Evolutionary conservation across 2,888 invertebrate genomes (phyloP).

Genomic region (Mythimna loreyi): DNA sequence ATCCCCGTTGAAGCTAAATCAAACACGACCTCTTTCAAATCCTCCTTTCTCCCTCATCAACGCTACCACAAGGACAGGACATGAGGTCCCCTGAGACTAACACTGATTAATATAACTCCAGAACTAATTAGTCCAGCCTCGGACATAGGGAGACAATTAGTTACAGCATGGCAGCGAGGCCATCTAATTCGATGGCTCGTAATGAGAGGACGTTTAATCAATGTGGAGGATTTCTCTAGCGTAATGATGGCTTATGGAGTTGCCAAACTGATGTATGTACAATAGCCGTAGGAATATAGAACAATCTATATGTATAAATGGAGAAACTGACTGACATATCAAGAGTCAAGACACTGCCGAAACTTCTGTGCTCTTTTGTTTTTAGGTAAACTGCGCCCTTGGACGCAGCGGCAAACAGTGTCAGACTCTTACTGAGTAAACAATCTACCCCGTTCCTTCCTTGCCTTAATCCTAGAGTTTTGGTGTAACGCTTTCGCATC

Average conservation of each 20-base stretch:
- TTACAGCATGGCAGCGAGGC: constrained; percentile 34
- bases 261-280: background rate
- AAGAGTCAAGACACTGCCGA: too few species aligned
- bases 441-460: too few species aligned
- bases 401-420: too few species aligned
- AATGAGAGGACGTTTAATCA: constrained; percentile 23
- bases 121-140: constrained; percentile 51
- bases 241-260: background rate
- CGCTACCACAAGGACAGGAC: constrained; percentile 4
- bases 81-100: constrained; percentile 19
- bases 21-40: background rate
- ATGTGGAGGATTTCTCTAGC: constrained; percentile 3
- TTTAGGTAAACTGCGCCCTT: too few species aligned
- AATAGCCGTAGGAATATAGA: background rate
- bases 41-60: background rate
- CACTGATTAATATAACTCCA: constrained; percentile 48
- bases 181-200: constrained; percentile 25
- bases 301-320: too few species aligned
- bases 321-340: too few species aligned
- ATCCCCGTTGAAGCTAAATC: background rate
- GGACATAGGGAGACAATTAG: constrained; percentile 43
- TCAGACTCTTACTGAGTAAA: too few species aligned
- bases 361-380: too few species aligned
- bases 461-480: too few species aligned
- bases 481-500: too few species aligned